Evolutionary conservation across 2,797 vertebrate species (phyloP).

Genomic region (Brotula barbata): DNA sequence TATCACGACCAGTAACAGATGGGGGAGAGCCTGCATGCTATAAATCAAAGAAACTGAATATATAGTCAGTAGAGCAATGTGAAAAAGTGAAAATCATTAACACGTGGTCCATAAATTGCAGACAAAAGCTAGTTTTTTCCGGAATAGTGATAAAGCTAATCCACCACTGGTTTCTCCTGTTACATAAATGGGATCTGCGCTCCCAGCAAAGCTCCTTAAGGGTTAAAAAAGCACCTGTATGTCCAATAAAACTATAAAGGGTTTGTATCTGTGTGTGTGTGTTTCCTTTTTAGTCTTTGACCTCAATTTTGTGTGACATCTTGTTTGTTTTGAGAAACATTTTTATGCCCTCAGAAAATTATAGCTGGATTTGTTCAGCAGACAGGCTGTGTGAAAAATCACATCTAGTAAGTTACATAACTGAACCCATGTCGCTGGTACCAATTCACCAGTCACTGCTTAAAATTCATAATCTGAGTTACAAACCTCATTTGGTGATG

Average conservation of each 20-base stretch:
- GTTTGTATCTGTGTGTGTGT: conserved; percentile 71
- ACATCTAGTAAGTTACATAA: no score
- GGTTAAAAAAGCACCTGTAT: conserved; percentile 79
- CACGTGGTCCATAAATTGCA: conserved; percentile 57
- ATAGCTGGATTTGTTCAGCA: no score
- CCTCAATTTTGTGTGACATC: neutral
- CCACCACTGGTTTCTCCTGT: conserved; percentile 58
- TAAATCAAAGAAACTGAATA: conserved; percentile 44
- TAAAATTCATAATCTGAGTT: no score
- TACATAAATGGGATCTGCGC: conserved; percentile 74
- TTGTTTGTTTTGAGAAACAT: neutral
- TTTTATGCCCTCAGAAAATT: neutral
- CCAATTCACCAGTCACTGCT: no score
- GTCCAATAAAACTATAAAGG: conserved; percentile 85
- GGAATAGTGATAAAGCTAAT: conserved; percentile 52
- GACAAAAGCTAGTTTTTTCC: conserved; percentile 57
- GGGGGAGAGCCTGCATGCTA: conserved; percentile 58
- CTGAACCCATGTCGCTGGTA: no score
- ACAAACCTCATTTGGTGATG: no score
- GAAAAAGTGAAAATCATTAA: conserved; percentile 53
- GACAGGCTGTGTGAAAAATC: no score
- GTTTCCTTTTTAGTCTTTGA: conserved; percentile 12
- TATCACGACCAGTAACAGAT: conserved; percentile 51
- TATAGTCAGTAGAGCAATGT: conserved; percentile 38
- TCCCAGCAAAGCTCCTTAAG: conserved; percentile 77